These are phyloP conservation scores for Rhizoglyphus robini DNA, from an alignment of 1,140 invertebrate species.

Conservation along the genomic window DNA sequence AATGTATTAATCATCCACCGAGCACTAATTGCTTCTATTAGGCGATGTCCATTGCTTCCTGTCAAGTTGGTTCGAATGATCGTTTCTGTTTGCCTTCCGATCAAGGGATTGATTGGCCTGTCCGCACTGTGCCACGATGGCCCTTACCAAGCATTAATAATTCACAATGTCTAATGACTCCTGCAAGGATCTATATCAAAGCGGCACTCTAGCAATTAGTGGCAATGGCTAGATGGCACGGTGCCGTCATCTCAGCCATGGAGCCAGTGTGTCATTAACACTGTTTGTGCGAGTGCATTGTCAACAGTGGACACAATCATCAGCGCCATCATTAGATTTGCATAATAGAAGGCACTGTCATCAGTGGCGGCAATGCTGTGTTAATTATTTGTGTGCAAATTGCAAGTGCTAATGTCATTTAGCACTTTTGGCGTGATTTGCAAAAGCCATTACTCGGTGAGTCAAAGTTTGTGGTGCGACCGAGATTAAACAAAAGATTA, in stretches of 20 bases:
- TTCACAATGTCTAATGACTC: neutral
- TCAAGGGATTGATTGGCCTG: neutral
- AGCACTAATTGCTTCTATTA: slow-evolving; percentile 6
- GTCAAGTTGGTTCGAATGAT: slow-evolving; percentile 4
- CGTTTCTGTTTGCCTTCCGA: neutral
- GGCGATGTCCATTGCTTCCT: neutral
- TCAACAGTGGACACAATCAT: neutral
- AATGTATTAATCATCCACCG: neutral
- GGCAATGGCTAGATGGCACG: neutral
- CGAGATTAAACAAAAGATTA: slow-evolving; percentile 13
- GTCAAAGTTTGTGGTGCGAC: neutral
- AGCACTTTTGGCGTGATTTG: slow-evolving; percentile 14
- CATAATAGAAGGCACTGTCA: neutral
- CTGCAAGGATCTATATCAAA: neutral
- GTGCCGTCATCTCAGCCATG: neutral
- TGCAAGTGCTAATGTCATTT: slow-evolving; percentile 13
- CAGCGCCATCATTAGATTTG: neutral
- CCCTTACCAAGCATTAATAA: neutral
- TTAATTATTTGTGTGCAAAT: slow-evolving; percentile 5
- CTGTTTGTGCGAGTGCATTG: neutral
- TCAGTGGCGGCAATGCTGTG: too few relatives aligned
- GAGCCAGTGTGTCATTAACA: neutral
- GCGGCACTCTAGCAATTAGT: neutral
- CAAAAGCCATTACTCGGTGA: neutral
- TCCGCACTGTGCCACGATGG: neutral